Base-by-base conservation (phyloP, 2,888 invertebrate genomes). In the Drosophila yooni region DNA sequence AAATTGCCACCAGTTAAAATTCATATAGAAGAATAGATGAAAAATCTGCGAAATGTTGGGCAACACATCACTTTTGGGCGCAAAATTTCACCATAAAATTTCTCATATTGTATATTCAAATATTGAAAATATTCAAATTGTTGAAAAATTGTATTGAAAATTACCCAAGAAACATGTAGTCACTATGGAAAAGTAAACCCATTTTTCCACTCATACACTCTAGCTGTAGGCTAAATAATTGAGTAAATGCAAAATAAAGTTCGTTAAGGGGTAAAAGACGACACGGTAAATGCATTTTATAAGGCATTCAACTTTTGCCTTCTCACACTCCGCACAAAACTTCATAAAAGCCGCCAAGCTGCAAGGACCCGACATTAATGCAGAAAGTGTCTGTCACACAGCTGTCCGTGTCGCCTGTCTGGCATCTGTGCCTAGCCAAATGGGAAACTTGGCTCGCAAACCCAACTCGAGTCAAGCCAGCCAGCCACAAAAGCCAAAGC, bases 1-100 rank as follows among this genome's bases (percentile, higher is more conserved):
- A 86, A 83, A 88, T 88, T 86, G 78, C 74, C 77, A 81, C 62
- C 81, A 69, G 71, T 86, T 81, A 53, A 88, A 86, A 76, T 70
- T 67, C 59, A 76, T 64, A 64, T 46, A 40, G 21, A 31, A 21
- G n/a, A 57, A 72, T 40, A 60, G 34, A 60, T 62, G 33, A 61
- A 43, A 51, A 48, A 70, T 76, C 62, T 65, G 70, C 52, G 54
- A 65, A 77, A 80, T 60, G 60, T 77, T 63, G 63, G 53, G 57
- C 21, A 10, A 52, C 13, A 43, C 64, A 61, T 68, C 33, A 46
- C 46, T 57, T 53, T 18, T 56, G 46, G 27, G 0, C n/a, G n/a
- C 21, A 21, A 21, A 52, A n/a, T 50, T 21, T 2, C 13, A 27
- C 3, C 33, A 33, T 31, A 25, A 51, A 43, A 38, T 57, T 34